These are phyloP conservation scores for Epirrhoe alternata DNA, from an alignment of 2,888 invertebrate genomes.

Conservation along the genomic window DNA sequence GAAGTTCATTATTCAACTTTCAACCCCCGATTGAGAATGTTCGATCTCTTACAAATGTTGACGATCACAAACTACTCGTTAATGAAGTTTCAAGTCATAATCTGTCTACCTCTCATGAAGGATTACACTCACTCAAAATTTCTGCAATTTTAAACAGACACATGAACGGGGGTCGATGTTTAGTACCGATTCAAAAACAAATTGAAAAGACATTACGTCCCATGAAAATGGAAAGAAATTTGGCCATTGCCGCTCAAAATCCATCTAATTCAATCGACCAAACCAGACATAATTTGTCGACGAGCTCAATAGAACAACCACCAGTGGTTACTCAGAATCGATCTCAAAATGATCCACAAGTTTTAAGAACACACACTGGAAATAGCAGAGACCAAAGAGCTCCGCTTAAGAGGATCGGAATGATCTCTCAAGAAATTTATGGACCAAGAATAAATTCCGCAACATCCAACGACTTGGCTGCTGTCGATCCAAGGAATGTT, in stretches of 20 bases:
- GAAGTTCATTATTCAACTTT: too few relatives aligned
- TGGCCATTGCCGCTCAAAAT: slow-evolving; percentile 1
- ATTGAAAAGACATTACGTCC: slow-evolving; percentile 1
- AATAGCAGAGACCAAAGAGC: too few relatives aligned
- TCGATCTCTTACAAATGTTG: too few relatives aligned
- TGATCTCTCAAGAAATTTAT: too few relatives aligned
- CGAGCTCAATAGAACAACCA: slow-evolving; percentile 8
- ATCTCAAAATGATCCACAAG: too few relatives aligned
- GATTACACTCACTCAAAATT: slow-evolving; percentile 4
- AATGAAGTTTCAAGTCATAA: background rate
- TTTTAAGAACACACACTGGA: too few relatives aligned
- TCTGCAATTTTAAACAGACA: slow-evolving; percentile 5
- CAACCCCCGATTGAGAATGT: too few relatives aligned
- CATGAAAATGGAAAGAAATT: background rate
- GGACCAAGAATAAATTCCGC: too few relatives aligned
- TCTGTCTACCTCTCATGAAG: background rate
- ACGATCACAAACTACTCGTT: background rate
- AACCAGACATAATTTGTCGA: too few relatives aligned
- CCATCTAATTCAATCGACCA: slow-evolving; percentile 1
- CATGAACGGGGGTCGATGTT: slow-evolving; percentile 7
- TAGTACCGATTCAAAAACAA: slow-evolving; percentile 1
- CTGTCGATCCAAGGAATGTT: too few relatives aligned
- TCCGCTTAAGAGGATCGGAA: too few relatives aligned
- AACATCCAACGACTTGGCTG: too few relatives aligned
- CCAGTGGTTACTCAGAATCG: background rate